Conservation (phyloP, 2,888 invertebrate species). For the Xestoiulus laeticollis region DNA sequence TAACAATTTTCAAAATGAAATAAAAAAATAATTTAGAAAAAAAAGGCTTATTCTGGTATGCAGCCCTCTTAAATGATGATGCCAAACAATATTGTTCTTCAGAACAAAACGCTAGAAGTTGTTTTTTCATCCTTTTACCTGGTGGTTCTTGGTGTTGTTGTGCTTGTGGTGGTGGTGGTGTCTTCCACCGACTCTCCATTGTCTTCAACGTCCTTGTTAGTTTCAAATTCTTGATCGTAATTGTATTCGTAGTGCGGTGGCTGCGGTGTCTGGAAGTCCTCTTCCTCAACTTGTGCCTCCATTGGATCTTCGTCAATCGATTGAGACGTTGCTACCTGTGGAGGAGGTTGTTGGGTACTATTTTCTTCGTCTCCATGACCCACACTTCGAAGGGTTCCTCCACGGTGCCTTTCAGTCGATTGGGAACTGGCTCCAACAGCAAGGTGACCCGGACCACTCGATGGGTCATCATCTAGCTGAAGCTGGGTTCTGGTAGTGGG, state of each 20-base stretch:
- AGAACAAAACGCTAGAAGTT: no score
- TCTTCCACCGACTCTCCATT: conserved; percentile 39
- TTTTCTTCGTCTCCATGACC: background rate
- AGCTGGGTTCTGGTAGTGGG: conserved; percentile 43
- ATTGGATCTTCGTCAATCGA: background rate
- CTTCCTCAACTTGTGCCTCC: conserved; percentile 40
- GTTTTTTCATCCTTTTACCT: background rate
- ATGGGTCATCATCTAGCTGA: conserved; percentile 45
- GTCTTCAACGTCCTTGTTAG: conserved; percentile 40
- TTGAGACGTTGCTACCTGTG: conserved; percentile 28
- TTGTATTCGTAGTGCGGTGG: conserved; percentile 53
- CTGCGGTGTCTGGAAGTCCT: conserved; percentile 49
- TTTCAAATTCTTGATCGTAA: conserved; percentile 42
- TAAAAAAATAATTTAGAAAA: no score
- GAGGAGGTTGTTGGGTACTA: conserved; percentile 46
- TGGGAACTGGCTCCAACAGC: conserved; percentile 44
- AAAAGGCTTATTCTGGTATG: no score
- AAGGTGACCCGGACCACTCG: conserved; percentile 16
- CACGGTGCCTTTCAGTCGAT: conserved; percentile 34
- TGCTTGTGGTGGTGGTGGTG: background rate
- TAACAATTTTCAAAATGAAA: no score
- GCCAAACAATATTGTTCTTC: no score
- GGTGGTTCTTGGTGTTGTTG: conserved; percentile 34
- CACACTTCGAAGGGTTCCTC: conserved; percentile 24
- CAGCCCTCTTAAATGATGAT: no score